Percentiles rank a stretch among this genome's conserved stretches.
These are phyloP conservation scores for Serranus cabrilla DNA, from an alignment of 2,797 vertebrate species.

Conservation along the genomic window DNA sequence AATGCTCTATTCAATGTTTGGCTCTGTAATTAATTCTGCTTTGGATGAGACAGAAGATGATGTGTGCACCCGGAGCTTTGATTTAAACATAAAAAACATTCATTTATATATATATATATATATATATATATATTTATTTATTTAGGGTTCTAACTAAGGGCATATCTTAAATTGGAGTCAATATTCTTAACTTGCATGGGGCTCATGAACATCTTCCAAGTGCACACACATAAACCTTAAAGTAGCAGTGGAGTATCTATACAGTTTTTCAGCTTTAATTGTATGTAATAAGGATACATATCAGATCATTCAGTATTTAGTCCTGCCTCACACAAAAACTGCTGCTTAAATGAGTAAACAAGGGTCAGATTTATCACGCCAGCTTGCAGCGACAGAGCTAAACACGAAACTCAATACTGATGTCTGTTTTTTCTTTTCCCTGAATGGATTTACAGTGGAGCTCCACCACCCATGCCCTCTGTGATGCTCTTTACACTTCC, in stretches of 20 bases:
- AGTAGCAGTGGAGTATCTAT: neutral
- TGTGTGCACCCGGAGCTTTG: neutral
- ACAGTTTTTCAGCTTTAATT: neutral
- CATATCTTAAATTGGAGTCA: neutral
- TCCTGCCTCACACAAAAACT: neutral
- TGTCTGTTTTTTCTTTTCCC: neutral
- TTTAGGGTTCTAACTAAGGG: no score
- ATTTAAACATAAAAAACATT: neutral
- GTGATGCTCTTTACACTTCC: constrained; percentile 34
- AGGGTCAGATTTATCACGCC: neutral
- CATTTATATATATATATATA: no score
- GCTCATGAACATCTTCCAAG: neutral
- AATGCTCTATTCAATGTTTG: neutral
- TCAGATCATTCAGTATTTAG: neutral
- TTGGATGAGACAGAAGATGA: neutral
- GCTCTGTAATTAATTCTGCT: neutral
- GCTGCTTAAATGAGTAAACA: constrained; percentile 4
- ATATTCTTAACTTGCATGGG: neutral
- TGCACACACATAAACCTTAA: neutral
- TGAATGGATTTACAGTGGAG: constrained; percentile 18
- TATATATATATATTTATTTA: no score
- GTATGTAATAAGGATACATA: neutral
- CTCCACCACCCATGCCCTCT: constrained; percentile 15
- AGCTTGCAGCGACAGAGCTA: neutral
- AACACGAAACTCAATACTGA: constrained; percentile 18